Base-by-base conservation (phyloP, 92 coral and sea anemone species). In the Palythoa grandiflora region DNA sequence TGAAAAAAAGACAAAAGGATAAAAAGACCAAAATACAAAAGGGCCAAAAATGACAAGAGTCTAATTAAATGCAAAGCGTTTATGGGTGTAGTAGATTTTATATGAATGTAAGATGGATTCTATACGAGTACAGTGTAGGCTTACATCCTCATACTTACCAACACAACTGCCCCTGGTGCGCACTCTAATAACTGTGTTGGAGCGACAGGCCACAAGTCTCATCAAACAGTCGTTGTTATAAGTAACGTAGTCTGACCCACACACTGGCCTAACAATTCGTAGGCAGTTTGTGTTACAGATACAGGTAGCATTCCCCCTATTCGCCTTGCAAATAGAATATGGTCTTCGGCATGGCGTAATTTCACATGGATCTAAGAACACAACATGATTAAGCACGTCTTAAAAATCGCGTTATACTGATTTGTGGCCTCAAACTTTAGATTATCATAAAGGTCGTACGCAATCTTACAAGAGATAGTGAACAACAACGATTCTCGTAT, bases 161-260 rank as follows among this genome's bases (percentile, higher is more conserved):
- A 74, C 78, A 74, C 78, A 74, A 16, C 78, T 74, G 78, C 78
- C 78, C 6, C 78, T 51, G 28, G 50, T 13, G 54, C 78, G 78
- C 7, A 74, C 54, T 13, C 12, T 74, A 17, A 74, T 74, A 55
- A 1, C 15, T 8, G 53, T 74, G 54, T 21, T 51, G 15, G 78
- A 74, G 2, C 35, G 78, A 17, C 78, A 74, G 2, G 78, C 17
- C 2, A 7, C 37, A 1, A 74, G 78, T 47, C 57, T 74, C 78
- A 74, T 74, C 6, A 74, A 73, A 17, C 78, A 73, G 16, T 13
- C 35, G 78, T 17, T 73, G 54, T 73, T 21, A 73, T 73, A 73
- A 8, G 54, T 73, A 50, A 38, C 15, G 20, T 13, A 73, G 17
- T 73, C 35, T 6, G 78, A 39, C 38, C 55, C 78, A 44, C 78